Base-by-base conservation (phyloP, 2,797 vertebrate species). In the Tamandua tetradactyla region DNA sequence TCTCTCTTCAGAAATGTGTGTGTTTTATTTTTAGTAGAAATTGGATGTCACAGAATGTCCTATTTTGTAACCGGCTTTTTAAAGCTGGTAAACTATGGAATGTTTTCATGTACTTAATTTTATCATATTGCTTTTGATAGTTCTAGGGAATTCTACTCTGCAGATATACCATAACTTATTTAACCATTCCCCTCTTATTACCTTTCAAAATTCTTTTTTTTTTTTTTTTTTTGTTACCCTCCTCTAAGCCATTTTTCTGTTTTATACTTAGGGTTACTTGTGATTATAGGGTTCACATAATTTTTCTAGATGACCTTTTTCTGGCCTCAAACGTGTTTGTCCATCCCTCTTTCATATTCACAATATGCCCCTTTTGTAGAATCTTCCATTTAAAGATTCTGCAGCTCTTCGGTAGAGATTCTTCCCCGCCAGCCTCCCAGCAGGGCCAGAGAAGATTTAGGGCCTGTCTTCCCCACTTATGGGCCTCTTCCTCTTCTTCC, bases 41-140 rank as follows among this genome's bases (percentile, higher is more conserved):
- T 55, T 20, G 52, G 68, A n/a, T n/a, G n/a, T n/a, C n/a, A n/a
- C n/a, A n/a, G 72, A 69, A 88, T n/a, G 59, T 27, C 68, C 49
- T 44, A 1, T 84, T 96, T 81, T 92, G 44, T 64, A 79, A 69
- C 59, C n/a, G 87, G 49, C 75, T 88, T 95, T n/a, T 92, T 91
- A 86, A 95, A 55, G 20, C 57, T 88, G 57, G 40, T 85, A 40
- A 87, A 55, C 37, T 61, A 13, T 79, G 52, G 22, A 17, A 4
- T 88, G 44, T 87, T 94, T 89, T 84, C 25, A 68, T 78, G 62
- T 80, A 15, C 40, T 1, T 62, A 37, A 80, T 30, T 87, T 30
- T 80, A 74, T 42, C 57, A 71, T 22, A 25, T 76, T 69, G 49
- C 59, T 80, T 87, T 84, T 4, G 1, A 59, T 79, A 47, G 25